Evolutionary conservation across 2,797 vertebrate genomes (phyloP).

Genomic region (Cygnus olor): DNA sequence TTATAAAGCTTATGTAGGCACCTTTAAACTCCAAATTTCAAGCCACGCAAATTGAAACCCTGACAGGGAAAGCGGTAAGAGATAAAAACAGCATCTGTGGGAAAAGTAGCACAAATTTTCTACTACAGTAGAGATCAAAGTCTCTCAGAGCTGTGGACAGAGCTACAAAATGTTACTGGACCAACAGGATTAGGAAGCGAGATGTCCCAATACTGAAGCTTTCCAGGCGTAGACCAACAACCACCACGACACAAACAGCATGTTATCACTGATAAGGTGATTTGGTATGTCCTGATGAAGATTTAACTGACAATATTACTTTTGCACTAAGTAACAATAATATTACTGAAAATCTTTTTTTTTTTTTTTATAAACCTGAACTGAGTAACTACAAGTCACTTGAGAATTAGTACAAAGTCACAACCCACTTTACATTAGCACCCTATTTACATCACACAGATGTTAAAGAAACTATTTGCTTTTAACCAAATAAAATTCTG

Average conservation of each 20-base stretch:
- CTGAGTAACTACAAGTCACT: background rate
- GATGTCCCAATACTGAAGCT: conserved; percentile 26
- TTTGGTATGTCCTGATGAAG: background rate
- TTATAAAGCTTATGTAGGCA: background rate
- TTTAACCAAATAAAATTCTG: background rate
- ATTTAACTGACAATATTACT: background rate
- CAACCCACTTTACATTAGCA: background rate
- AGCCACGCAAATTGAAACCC: background rate
- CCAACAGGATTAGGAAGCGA: conserved; percentile 46
- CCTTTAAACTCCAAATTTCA: background rate
- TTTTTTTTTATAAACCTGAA: background rate
- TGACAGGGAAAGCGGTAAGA: background rate
- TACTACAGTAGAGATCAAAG: conserved; percentile 17
- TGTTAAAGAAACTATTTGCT: background rate
- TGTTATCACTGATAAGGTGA: background rate
- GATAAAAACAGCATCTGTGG: background rate
- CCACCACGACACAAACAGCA: background rate
- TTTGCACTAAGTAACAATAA: background rate
- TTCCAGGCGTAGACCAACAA: conserved; percentile 24
- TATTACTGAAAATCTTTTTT: background rate
- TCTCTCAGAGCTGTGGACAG: conserved; percentile 19
- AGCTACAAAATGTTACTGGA: conserved; percentile 17
- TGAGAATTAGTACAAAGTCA: background rate
- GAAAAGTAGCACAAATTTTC: conserved; percentile 26
- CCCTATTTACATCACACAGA: background rate